Base-by-base conservation (phyloP, 1,140 invertebrate genomes). In the Hypsibius dujardini region DNA sequence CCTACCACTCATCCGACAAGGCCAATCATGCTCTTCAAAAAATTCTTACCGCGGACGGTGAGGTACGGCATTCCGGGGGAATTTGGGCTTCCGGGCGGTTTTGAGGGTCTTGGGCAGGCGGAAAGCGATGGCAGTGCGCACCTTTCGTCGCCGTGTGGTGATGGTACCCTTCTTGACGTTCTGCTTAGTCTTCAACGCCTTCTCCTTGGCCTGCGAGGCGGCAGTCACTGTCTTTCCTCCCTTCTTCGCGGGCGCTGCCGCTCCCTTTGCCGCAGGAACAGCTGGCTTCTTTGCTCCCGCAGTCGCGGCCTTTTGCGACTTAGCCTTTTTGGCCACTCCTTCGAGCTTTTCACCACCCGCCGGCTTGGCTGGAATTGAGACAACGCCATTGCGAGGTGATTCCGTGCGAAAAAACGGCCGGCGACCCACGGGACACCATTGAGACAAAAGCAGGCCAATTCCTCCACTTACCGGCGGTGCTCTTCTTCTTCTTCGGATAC, bases 61-160 rank as follows among this genome's bases (percentile, higher is more conserved):
- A 15, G 93, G 91, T 47, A 95, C 87, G 76, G 91, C 92, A 80
- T 94, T 95, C 76, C 92, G 86, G 14, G 91, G 90, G 78, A 95
- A 98, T 82, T 96, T 98, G 0, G 95, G 95, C 74, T 88, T 86
- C 73, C 93, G 86, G 1, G 87, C 86, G 69, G 91, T 86, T 75
- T 87, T 87, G 80, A 95, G 87, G 47, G 95, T 98, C 75, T 89
- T 90, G 2, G 95, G 95, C 71, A 92, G 83, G 75, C 87, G 86
- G 85, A 98, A 99, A 75, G 92, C 89, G 50, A 96, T 92, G 1
- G 88, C 88, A 45, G 91, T 96, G 75, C 95, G 87, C 75, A 98
- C 87, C 81, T 97, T 95, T 72, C 90, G 84, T 1, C 86, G 84
- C 46, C 90, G 82, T 47, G 90, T 92, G 74, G 89, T 88, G 85